Evolutionary conservation across 2,888 invertebrate species (phyloP).

Genomic region (Diploptera punctata): DNA sequence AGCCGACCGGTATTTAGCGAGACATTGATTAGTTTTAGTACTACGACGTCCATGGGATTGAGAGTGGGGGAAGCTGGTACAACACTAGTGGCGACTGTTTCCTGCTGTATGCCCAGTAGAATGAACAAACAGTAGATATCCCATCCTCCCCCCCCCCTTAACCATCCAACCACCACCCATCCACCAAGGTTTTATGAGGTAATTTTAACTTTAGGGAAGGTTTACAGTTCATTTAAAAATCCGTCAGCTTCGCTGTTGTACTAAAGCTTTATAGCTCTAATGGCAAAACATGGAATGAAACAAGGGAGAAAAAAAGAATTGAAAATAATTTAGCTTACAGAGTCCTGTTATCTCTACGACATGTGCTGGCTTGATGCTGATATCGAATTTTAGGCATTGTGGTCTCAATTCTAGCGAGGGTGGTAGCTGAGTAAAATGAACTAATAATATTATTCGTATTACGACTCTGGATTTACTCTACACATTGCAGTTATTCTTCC

Average conservation of each 20-base stretch:
- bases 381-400: not conserved
- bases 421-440: not conserved
- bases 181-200: conserved; percentile 27
- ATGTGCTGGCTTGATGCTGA: not conserved
- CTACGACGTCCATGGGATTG: not conserved
- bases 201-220: conserved; percentile 29
- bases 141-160: not conserved
- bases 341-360: not conserved
- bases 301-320: not conserved
- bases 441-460: not conserved
- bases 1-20: conserved; percentile 23
- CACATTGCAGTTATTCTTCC: not conserved
- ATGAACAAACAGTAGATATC: conserved; percentile 23
- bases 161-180: not conserved
- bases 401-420: not conserved
- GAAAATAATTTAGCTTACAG: conserved; percentile 10
- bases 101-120: conserved; percentile 1
- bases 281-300: conserved; percentile 24
- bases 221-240: conserved; percentile 31
- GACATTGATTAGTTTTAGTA: conserved; percentile 24
- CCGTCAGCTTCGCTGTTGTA: conserved; percentile 20
- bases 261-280: conserved; percentile 18
- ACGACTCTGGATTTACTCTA: not conserved
- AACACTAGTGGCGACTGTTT: not conserved
- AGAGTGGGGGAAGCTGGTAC: not conserved